Base-by-base conservation (phyloP, 2,888 invertebrate genomes). In the Mystacides longicornis region DNA sequence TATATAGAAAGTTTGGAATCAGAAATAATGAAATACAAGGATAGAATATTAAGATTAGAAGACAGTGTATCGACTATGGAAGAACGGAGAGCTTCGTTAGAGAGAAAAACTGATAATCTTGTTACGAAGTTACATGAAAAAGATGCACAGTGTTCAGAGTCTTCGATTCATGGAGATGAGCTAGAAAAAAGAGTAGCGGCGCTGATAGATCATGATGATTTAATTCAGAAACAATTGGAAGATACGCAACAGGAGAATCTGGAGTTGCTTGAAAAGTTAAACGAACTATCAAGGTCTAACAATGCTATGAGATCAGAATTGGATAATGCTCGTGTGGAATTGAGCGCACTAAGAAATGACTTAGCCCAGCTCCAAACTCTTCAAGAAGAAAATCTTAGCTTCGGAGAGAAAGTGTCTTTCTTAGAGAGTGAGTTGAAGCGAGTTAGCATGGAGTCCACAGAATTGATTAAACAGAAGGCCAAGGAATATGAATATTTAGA, bases 1-100 rank as follows among this genome's bases (percentile, higher is more conserved):
- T 85, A 84, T 59, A 84, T 88, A 54, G 89, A 89, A 68, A 83
- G 80, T 37, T 71, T 88, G 56, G 86, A 89, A 68, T 69, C 75
- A 23, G 87, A 88, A 64, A 75, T 86, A 50, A 71, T 68, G 2
- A 81, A 82, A 64, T 81, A 83, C 54, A 83, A 82, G 63, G 79
- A 78, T 5, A 81, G 83, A 63, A 80, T 84, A 37, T 74, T 77
- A 27, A 80, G 80, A 31, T 75, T 89, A 33, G 84, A 88, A 66
- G 85, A 87, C 66, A 81, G 81, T 60, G 70, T 86, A 42, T 77
- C 79, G 5, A 66, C 69, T 1, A 78, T 85, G 68, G 82, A 84
- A 65, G 80, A 82, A 62, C 74, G 80, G 45, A 76, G 83, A 48
- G 71, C 78, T 56, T 77, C 78, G 7, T 70, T 83, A 54, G 81